Percentiles rank a stretch among this genome's conserved stretches.
These are phyloP conservation scores for Pyxicephalus adspersus DNA, from an alignment of 2,113 vertebrate genomes.

Conservation along the genomic window DNA sequence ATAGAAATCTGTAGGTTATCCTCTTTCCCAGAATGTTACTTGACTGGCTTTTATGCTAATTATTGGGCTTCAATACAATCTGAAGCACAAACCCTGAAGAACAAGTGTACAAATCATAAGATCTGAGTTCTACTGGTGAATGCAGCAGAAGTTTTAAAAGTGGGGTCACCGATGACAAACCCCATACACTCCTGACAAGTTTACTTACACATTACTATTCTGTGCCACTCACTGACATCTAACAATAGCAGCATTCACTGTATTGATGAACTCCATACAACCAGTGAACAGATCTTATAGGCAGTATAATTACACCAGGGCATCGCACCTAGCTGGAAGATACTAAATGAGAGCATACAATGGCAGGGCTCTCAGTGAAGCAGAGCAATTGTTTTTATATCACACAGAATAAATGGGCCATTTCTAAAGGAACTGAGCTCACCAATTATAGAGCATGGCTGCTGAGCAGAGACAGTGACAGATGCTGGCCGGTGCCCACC, in stretches of 20 bases:
- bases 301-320: not conserved
- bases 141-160: no score
- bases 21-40: no score
- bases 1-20: no score
- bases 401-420: not conserved
- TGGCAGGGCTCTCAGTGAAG: not conserved
- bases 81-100: no score
- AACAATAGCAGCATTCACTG: not conserved
- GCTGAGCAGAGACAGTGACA: constrained; percentile 25
- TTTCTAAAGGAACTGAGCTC: not conserved
- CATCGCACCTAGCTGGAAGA: not conserved
- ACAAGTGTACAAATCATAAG: no score
- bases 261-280: not conserved
- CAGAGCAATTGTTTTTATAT: not conserved
- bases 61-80: no score
- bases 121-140: no score
- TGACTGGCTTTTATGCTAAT: no score
- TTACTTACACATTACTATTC: not conserved
- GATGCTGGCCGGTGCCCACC: constrained; percentile 30
- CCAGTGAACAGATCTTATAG: not conserved
- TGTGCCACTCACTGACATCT: not conserved
- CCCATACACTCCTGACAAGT: no score
- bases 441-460: constrained; percentile 24
- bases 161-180: no score
- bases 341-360: constrained; percentile 21